These are phyloP conservation scores for Coelopa pilipes DNA, from an alignment of 2,888 invertebrate species.

Conservation along the genomic window DNA sequence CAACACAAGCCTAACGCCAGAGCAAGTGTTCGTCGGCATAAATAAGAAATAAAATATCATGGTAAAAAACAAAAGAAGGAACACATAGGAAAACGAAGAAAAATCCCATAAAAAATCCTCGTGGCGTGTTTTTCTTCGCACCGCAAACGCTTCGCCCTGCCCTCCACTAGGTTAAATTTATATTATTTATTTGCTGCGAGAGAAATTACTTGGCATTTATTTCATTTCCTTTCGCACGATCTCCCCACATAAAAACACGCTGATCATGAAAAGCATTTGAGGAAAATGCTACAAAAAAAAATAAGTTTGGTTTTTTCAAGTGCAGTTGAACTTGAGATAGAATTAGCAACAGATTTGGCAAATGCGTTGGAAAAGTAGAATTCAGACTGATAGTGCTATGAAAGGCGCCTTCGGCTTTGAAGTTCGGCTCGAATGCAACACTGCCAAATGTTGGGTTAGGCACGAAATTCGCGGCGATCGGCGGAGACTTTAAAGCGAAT, in stretches of 20 bases:
- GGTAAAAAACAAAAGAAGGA: not conserved
- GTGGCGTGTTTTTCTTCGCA: no score
- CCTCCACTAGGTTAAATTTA: no score
- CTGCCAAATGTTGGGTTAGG: not conserved
- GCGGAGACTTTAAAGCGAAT: not conserved
- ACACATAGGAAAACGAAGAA: not conserved
- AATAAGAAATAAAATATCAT: not conserved
- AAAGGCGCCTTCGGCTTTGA: not conserved
- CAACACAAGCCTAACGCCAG: not conserved
- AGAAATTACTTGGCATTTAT: not conserved
- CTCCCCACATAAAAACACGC: not conserved
- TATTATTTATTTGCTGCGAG: no score
- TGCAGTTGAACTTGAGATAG: no score
- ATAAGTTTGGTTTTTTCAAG: not conserved
- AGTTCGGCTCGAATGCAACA: not conserved
- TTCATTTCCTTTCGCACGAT: not conserved
- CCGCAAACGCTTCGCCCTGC: not conserved
- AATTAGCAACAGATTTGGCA: no score
- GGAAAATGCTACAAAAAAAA: not conserved
- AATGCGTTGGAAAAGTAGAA: not conserved
- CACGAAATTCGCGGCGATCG: not conserved
- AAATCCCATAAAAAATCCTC: no score
- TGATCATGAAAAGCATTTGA: not conserved
- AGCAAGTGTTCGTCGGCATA: conserved; percentile 7
- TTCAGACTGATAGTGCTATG: not conserved